Percentiles rank a stretch among this genome's conserved stretches.
These are phyloP conservation scores for Ethmia dodecea DNA, from an alignment of 2,888 invertebrate genomes.

Conservation along the genomic window DNA sequence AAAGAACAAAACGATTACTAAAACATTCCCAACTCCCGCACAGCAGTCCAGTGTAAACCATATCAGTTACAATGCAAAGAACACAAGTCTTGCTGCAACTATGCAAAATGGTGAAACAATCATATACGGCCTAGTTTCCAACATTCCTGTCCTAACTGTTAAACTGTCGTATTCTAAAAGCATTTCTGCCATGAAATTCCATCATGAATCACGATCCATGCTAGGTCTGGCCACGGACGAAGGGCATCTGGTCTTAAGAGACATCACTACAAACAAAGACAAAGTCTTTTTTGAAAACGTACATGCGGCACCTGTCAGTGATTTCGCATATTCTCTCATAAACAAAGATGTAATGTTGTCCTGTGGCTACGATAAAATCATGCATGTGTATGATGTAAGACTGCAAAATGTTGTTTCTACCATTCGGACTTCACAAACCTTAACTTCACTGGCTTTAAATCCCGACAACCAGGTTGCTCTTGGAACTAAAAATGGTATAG, in stretches of 20 bases:
- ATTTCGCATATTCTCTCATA: slow-evolving; percentile 73
- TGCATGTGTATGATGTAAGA: slow-evolving; percentile 76
- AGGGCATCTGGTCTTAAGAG: slow-evolving; percentile 63
- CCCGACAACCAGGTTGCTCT: slow-evolving; percentile 69
- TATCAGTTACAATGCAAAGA: slow-evolving; percentile 67
- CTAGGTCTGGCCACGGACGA: slow-evolving; percentile 72
- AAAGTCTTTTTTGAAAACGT: slow-evolving; percentile 66
- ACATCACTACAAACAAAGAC: slow-evolving; percentile 65
- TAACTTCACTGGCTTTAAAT: slow-evolving; percentile 61
- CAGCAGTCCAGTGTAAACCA: slow-evolving; percentile 56
- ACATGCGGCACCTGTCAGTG: slow-evolving; percentile 78
- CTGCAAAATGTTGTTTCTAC: slow-evolving; percentile 64
- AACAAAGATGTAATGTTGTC: slow-evolving; percentile 76
- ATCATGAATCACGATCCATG: slow-evolving; percentile 60
- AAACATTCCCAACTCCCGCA: slow-evolving; percentile 59
- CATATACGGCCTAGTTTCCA: slow-evolving; percentile 68
- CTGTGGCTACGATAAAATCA: slow-evolving; percentile 74
- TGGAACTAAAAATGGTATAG: slow-evolving; percentile 73
- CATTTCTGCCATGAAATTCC: slow-evolving; percentile 68
- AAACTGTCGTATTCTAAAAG: slow-evolving; percentile 59
- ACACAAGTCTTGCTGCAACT: slow-evolving; percentile 64
- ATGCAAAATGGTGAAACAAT: slow-evolving; percentile 70
- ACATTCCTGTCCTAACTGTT: slow-evolving; percentile 61
- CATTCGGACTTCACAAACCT: slow-evolving; percentile 49
- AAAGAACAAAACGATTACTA: slow-evolving; percentile 60